These are phyloP conservation scores for Phortica okadai DNA, from an alignment of 2,888 invertebrate genomes.

Conservation along the genomic window DNA sequence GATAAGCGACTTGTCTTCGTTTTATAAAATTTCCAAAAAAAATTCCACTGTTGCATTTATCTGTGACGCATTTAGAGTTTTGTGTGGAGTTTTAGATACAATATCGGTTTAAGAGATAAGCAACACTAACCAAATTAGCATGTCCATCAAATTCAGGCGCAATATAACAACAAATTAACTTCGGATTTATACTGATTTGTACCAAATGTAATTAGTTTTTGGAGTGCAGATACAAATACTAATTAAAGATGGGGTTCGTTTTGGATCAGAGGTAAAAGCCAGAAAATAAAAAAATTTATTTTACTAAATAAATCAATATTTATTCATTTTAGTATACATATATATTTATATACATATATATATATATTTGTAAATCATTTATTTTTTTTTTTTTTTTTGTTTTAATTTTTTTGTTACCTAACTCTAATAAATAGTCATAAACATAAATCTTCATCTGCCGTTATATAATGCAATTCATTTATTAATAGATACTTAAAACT, in stretches of 20 bases:
- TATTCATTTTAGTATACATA: constrained; percentile 36
- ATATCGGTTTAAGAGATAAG: neutral
- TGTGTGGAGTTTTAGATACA: neutral
- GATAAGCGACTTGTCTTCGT: neutral
- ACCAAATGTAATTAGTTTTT: too few relatives aligned
- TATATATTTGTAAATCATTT: constrained; percentile 47
- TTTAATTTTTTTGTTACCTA: neutral
- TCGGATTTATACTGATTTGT: too few relatives aligned
- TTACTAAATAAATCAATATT: constrained; percentile 7
- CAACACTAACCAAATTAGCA: too few relatives aligned
- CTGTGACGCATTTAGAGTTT: neutral
- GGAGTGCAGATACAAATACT: neutral
- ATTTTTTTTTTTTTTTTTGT: neutral
- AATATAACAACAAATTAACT: too few relatives aligned
- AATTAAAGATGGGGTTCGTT: neutral
- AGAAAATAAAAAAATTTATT: neutral
- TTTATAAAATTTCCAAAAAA: neutral
- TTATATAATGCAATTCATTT: neutral
- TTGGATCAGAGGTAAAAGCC: neutral
- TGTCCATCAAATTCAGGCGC: too few relatives aligned
- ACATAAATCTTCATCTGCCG: constrained; percentile 8
- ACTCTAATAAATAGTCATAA: constrained; percentile 14
- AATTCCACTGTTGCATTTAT: neutral
- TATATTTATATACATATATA: constrained; percentile 33
- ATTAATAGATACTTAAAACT: constrained; percentile 7